Evolutionary conservation across 1,140 invertebrate genomes (phyloP).

Genomic region (Catajapyx aquilonaris): DNA sequence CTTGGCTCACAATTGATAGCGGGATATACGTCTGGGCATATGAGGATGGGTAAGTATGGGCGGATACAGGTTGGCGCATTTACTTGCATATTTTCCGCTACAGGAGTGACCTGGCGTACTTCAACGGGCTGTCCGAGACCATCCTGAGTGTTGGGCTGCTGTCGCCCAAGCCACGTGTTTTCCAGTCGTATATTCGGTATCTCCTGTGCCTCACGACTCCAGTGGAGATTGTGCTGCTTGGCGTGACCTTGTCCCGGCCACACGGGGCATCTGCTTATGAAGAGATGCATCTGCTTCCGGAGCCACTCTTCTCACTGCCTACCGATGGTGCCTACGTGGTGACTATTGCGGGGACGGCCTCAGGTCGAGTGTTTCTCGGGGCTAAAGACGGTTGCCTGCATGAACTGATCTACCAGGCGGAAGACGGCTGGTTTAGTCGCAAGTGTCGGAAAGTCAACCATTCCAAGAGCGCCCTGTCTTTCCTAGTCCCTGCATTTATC

Average conservation of each 20-base stretch:
- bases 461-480: conserved; percentile 67
- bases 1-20: conserved; percentile 93
- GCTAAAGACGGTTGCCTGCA: conserved; percentile 85
- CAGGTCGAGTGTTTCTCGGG: conserved; percentile 85
- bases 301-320: conserved; percentile 76
- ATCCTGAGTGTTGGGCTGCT: conserved; percentile 72
- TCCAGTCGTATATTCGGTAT: conserved; percentile 81
- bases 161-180: conserved; percentile 63
- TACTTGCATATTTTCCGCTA: conserved; percentile 11
- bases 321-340: conserved; percentile 79
- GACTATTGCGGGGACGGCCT: conserved; percentile 54
- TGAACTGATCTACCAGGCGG: conserved; percentile 62
- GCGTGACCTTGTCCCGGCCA: conserved; percentile 36
- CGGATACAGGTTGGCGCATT: neutral
- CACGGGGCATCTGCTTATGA: conserved; percentile 22
- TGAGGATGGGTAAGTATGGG: conserved; percentile 44
- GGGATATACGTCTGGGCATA: conserved; percentile 95
- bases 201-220: conserved; percentile 76
- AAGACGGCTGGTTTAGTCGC: conserved; percentile 76
- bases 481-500: conserved; percentile 72
- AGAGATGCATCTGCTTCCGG: conserved; percentile 81
- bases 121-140: conserved; percentile 74
- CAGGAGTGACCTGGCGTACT: conserved; percentile 75
- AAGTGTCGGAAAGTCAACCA: conserved; percentile 90
- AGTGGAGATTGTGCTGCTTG: conserved; percentile 78